Evolutionary conservation across 92 coral and sea anemone genomes (phyloP), one percentile per base, ranked within the genome.

Genomic region (Hydrozoanthus gracilis): DNA sequence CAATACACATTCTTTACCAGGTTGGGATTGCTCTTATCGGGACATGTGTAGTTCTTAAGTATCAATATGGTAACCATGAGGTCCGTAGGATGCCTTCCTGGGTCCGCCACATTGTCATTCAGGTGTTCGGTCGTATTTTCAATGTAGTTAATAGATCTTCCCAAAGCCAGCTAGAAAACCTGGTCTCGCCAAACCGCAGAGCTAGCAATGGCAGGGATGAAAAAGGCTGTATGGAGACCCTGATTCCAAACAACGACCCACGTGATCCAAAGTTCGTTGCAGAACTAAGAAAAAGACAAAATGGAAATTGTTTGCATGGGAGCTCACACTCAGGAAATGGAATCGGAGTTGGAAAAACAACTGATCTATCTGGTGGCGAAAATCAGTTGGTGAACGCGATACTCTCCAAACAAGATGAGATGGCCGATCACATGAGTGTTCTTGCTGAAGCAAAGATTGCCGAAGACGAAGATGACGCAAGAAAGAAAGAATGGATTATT

Each of bases 21-120:
- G 96, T 97, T 83, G 99, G 99, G 15, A 87, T 97, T 20, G 98
- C 99, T 70, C 91, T 97, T 5, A 92, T 97, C 46, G 98, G 99
- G 50, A 97, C 99, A 7, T 97, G 99, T 39, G 87, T 97, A 15
- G 98, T 97, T 14, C 92, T 97, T 16, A 97, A 95, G 49, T 94
- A 95, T 75, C 98, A 97, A 73, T 97, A 92, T 89, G 90, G 90
- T 20, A 92, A 96, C 45, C 95, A 96, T 13, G 70, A 95, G 18
- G 86, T 92, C 27, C 94, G 95, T 39, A 93, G 89, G 58, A 93
- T 97, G 99, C 98, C 98, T 2, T 78, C 78, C 17, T 97, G 99
- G 99, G 93, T 97, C 78, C 96, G 95, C 51, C 88, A 89, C 46
- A 72, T 97, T 5, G 95, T 97, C 35, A 77, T 97, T 8, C 97